Evolutionary conservation across 2,888 invertebrate genomes (phyloP), one percentile per base, ranked within the genome.

Genomic region (Melipona bicolor): DNA sequence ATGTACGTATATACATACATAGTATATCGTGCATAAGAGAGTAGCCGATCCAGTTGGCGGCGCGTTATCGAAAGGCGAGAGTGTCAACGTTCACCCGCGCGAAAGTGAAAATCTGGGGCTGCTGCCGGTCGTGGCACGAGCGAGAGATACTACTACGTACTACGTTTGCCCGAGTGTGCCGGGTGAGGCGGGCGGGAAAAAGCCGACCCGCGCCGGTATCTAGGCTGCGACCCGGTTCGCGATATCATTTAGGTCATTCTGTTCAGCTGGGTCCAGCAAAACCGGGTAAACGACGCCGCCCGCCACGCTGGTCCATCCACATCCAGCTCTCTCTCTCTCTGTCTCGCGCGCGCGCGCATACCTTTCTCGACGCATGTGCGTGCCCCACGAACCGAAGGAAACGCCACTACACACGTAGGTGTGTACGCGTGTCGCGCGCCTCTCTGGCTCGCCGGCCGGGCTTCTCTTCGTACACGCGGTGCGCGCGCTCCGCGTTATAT

Each of bases 181-280:
- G 81, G 43, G 43, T 43, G 43, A 83, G 83, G 81, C 84, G 83
- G 87, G 62, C 78, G 87, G 87, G 82, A 81, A 89, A 82, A 89
- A 89, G 84, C 88, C 89, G 86, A 75, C 84, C 83, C 78, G 85
- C 75, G 65, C 67, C 81, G 90, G 90, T 90, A 92, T 92, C 92
- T 92, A 90, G 92, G 92, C 89, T 91, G 85, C 87, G 92, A 92
- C 92, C 91, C 85, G 91, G 89, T 92, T 92, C 87, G 86, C 88
- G 78, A 69, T 90, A 91, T 91, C 92, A 93, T 92, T 93, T 91
- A 86, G 92, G 92, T 93, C 93, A 91, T 90, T 91, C 87, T 85
- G 88, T 87, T 88, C 86, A 79, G 80, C 87, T 83, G 87, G 89
- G 88, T 89, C 89, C 90, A 86, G 87, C 86, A 79, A 84, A 90